phyloP scores from a whole-genome alignment of 64 coral and sea anemone species.

The Stichodactyla mertensii region DNA sequence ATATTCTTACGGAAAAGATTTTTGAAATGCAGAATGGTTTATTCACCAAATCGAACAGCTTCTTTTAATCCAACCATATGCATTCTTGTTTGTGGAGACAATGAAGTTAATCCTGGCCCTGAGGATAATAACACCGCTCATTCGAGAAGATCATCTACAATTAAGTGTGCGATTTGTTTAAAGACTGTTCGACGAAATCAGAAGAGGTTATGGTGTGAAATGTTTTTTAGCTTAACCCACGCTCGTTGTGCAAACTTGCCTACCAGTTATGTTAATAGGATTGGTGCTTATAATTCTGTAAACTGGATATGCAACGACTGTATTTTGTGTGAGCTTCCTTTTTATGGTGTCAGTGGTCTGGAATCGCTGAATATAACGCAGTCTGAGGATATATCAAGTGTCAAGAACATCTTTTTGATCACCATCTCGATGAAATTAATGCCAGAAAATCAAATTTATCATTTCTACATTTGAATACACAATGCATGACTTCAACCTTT shows the following conservation, averaged over 20 bases:
- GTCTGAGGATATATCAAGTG: background rate
- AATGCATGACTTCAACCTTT: conserved; percentile 24
- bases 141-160: background rate
- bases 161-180: background rate
- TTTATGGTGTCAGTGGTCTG: background rate
- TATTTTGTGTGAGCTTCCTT: background rate
- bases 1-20: background rate
- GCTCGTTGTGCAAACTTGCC: background rate
- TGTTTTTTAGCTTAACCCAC: background rate
- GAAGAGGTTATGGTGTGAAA: background rate
- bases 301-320: background rate
- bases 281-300: background rate
- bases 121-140: background rate
- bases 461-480: background rate
- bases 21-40: too few species aligned
- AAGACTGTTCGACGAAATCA: background rate
- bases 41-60: too few species aligned
- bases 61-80: too few species aligned
- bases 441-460: background rate
- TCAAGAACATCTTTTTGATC: too few species aligned
- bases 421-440: background rate
- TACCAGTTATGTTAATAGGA: background rate
- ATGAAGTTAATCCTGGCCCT: background rate
- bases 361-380: background rate
- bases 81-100: background rate